Base-by-base conservation (phyloP, 2,113 vertebrate genomes). In the Phalacrocorax pelagicus region DNA sequence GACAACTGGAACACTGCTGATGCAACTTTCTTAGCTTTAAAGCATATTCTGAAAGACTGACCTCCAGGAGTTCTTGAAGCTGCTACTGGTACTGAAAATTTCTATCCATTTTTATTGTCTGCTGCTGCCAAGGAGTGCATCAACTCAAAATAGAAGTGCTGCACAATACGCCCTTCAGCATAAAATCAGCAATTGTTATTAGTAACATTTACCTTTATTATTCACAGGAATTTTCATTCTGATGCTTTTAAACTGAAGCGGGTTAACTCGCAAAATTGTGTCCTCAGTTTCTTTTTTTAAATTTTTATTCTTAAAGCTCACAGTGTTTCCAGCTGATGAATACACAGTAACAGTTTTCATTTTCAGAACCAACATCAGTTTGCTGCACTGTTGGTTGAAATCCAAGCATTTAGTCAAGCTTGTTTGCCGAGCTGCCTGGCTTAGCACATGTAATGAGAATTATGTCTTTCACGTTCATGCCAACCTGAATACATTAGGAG, bases 361-460 rank as follows among this genome's bases (percentile, higher is more conserved):
- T 97, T 98, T 94, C 94, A 91, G 95, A 92, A 97, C 86, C 94
- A 97, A 97, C 96, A 97, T 94, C 89, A 95, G 90, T 97, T 97
- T 98, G 95, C 96, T 98, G 97, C 97, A 96, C 87, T 90, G 75
- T 7, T 98, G 97, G 96, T 96, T 94, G 94, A 97, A 96, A 97
- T 97, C 97, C 98, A 98, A 97, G 93, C 95, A 80, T 95, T 98
- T 96, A 97, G 97, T 90, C 95, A 95, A 80, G 96, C 92, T 97
- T 97, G 92, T 92, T 97, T 97, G 86, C 93, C 96, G 97, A 12
- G 15, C 97, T 97, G 96, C 94, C 97, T 98, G 97, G 96, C 97
- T 98, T 94, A 97, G 96, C 97, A 96, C 96, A 95, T 62, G 92
- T 94, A 96, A 97, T 97, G 95, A 97, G 97, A 98, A 98, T 97